Percentiles rank a stretch among this genome's conserved stretches.
Evolutionary conservation across 2,888 invertebrate genomes (phyloP).

Genomic region (Drosophila colorata): DNA sequence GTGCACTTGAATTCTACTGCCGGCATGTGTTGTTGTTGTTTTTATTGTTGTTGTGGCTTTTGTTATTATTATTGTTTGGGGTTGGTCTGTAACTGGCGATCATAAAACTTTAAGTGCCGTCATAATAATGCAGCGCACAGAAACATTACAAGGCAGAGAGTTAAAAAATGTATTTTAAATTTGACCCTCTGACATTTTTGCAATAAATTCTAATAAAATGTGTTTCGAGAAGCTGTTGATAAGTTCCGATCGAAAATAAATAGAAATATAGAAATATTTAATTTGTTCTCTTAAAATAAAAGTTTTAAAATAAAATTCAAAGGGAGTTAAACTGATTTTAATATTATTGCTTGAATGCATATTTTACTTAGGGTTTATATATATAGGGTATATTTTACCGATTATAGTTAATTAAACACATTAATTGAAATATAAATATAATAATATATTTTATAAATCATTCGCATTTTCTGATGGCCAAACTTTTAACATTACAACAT

Average conservation of each 20-base stretch:
- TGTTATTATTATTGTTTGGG: conserved; percentile 42
- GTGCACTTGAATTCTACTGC: conserved; percentile 72
- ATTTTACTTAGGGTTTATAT: too few species aligned
- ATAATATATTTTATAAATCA: too few species aligned
- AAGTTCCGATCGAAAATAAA: background rate
- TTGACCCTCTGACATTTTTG: conserved; percentile 51
- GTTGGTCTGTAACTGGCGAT: conserved; percentile 30
- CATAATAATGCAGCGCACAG: conserved; percentile 29
- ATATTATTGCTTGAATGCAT: too few species aligned
- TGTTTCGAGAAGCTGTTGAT: background rate
- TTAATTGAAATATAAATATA: too few species aligned
- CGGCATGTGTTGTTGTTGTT: conserved; percentile 39
- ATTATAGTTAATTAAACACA: too few species aligned
- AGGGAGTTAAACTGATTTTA: too few species aligned
- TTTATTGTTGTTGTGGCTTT: conserved; percentile 20
- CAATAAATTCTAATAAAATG: conserved; percentile 51
- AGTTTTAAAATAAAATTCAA: too few species aligned
- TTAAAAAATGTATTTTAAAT: conserved; percentile 21
- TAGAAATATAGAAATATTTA: too few species aligned
- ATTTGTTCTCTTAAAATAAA: too few species aligned
- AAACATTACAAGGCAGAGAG: conserved; percentile 9
- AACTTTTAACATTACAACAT: background rate
- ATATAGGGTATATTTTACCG: too few species aligned
- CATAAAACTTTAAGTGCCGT: conserved; percentile 41
- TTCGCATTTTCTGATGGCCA: background rate